Base-by-base conservation (phyloP, 2,888 invertebrate species). In the Patella pellucida region DNA sequence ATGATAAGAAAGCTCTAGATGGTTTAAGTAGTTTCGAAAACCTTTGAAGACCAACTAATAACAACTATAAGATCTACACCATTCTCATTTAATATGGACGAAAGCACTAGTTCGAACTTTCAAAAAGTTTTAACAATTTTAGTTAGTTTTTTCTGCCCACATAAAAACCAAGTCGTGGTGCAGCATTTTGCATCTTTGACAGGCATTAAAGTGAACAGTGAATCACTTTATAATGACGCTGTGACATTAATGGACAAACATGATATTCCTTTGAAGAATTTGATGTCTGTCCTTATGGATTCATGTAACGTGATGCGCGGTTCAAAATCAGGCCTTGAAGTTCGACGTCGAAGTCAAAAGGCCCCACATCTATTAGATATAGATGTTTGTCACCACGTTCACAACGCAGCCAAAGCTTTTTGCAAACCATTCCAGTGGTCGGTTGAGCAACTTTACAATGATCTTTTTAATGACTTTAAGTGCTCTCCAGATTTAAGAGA, bases 1-100 rank as follows among this genome's bases (percentile, higher is more conserved):
- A 74, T 19, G 82, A 83, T 71, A 52, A 52, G 51, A 79, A 76
- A 50, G 78, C 81, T 4, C 74, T 82, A 5, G 62, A 52, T 15
- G 19, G 54, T 15, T 19, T 83, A 27, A 68, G 56, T 50, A 72
- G n/a, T n/a, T n/a, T n/a, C 80, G 76, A 77, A 78, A 27, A 27
- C 27, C 27, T n/a, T n/a, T n/a, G 27, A 27, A 31, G 79, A 15
- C 74, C 79, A 76, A 23, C 69, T 73, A 7, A 15, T 78, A 15
- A n/a, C 50, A 16, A 62, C 68, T 16, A 23, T 81, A 52, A 67
- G 68, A 19, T 16, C 50, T 52, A 51, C 4, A 41, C 54, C 69
- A n/a, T 78, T 81, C 62, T 79, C 78, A 27, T 41, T 81, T 15
- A 81, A 78, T 51, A 62, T 82, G 12, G 78, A 78, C 72, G 77